Conservation (phyloP, 2,113 vertebrate genomes). For the Calonectris borealis region DNA sequence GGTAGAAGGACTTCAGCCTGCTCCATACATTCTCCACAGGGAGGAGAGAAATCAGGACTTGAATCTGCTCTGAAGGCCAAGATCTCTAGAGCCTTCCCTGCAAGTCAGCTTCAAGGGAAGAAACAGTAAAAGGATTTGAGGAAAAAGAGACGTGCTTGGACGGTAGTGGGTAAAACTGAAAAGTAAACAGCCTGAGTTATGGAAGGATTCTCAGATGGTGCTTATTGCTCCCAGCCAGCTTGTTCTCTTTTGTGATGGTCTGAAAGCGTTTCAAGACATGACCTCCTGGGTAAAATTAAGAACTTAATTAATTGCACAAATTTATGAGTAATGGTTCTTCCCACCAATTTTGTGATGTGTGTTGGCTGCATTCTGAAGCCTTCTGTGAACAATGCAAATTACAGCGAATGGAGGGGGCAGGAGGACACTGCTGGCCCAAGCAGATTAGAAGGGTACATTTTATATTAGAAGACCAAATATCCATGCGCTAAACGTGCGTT, state of each 20-base stretch:
- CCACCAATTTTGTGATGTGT: background rate
- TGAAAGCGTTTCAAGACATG: background rate
- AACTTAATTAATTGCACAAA: constrained; percentile 1
- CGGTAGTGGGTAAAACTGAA: background rate
- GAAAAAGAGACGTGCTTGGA: background rate
- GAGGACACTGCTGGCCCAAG: background rate
- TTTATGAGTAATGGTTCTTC: background rate
- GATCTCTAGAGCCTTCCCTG: background rate
- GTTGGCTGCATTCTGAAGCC: background rate
- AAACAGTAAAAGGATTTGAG: background rate
- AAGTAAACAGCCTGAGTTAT: background rate
- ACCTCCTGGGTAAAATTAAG: constrained; percentile 4
- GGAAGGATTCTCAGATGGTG: constrained; percentile 16
- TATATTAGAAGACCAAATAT: background rate
- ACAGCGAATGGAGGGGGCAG: background rate
- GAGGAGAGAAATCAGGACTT: background rate
- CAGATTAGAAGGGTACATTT: background rate
- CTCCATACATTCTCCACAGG: background rate
- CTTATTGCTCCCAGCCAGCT: background rate
- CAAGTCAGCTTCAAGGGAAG: background rate
- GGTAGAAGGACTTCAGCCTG: background rate
- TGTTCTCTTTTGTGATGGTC: background rate
- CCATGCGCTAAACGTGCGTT: rapidly evolving
- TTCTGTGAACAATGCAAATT: background rate
- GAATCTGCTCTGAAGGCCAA: background rate